These are phyloP conservation scores for Andricus quercusramuli DNA, from an alignment of 2,888 invertebrate species.

Conservation along the genomic window DNA sequence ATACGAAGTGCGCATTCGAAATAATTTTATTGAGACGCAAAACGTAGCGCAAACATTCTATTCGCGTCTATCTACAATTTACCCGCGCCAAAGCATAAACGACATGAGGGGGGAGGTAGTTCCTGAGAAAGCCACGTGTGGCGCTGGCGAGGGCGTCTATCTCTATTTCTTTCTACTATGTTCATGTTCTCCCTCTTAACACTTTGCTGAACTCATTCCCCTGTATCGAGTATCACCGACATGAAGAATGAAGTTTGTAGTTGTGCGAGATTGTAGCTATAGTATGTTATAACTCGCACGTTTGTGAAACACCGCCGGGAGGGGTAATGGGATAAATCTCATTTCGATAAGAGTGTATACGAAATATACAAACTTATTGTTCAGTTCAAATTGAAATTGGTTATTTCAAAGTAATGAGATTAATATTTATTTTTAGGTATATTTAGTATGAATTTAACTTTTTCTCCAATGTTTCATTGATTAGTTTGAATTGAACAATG, in stretches of 20 bases:
- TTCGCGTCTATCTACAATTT: slow-evolving; percentile 20
- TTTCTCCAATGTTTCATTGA: neutral
- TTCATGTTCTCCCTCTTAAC: slow-evolving; percentile 19
- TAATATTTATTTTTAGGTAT: neutral
- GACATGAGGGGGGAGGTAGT: neutral
- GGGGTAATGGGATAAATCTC: neutral
- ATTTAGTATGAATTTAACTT: neutral
- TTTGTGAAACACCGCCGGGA: neutral
- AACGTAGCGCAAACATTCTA: slow-evolving; percentile 25
- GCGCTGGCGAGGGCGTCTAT: slow-evolving; percentile 35
- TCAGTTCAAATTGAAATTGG: neutral
- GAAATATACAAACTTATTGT: neutral
- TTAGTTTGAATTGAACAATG: neutral
- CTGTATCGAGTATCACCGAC: slow-evolving; percentile 1
- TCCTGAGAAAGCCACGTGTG: slow-evolving; percentile 14
- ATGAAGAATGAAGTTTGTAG: neutral
- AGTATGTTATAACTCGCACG: slow-evolving; percentile 1
- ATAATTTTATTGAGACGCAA: neutral
- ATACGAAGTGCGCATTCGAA: too few species aligned
- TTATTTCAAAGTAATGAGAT: neutral
- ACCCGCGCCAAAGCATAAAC: slow-evolving; percentile 19
- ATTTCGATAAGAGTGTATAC: slow-evolving; percentile 12
- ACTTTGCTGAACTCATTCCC: slow-evolving; percentile 30
- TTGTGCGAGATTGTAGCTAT: slow-evolving; percentile 16
- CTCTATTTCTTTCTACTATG: slow-evolving; percentile 40